phyloP scores from a whole-genome alignment of 2,797 vertebrate species.

The Mormyrops boulengeri region DNA sequence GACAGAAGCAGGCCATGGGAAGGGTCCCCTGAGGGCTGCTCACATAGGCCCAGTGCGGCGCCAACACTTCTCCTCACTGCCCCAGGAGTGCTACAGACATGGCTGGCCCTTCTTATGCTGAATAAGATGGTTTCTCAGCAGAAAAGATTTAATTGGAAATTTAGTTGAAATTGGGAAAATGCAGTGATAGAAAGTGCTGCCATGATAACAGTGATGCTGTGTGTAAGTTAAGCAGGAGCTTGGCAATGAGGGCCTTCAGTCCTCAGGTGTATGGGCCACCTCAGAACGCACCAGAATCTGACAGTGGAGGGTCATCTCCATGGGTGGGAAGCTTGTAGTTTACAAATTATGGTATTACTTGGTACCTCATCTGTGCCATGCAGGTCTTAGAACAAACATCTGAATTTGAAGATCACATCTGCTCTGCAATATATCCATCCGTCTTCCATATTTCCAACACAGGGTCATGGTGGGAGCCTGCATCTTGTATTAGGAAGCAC shows the following conservation, averaged over 20 bases:
- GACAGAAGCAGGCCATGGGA: constrained; percentile 16
- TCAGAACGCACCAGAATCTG: background rate
- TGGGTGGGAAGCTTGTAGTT: background rate
- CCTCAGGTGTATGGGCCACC: background rate
- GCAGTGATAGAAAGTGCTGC: background rate
- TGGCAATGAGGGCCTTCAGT: background rate
- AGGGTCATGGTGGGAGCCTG: background rate
- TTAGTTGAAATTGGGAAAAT: background rate
- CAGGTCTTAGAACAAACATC: background rate
- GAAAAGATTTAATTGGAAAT: background rate
- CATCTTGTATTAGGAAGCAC: background rate
- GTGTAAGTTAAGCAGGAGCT: background rate
- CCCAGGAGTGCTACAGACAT: background rate
- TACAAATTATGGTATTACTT: background rate
- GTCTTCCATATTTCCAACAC: background rate
- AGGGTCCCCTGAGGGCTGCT: background rate
- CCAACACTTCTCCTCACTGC: background rate
- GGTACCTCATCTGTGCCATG: background rate
- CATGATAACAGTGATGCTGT: background rate
- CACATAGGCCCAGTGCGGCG: background rate
- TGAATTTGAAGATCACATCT: background rate
- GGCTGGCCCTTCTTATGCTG: background rate
- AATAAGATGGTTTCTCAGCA: background rate
- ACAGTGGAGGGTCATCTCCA: background rate
- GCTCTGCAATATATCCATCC: background rate